These are phyloP conservation scores for Lutraria rhynchaena DNA, from an alignment of 1,140 invertebrate species.

Conservation along the genomic window DNA sequence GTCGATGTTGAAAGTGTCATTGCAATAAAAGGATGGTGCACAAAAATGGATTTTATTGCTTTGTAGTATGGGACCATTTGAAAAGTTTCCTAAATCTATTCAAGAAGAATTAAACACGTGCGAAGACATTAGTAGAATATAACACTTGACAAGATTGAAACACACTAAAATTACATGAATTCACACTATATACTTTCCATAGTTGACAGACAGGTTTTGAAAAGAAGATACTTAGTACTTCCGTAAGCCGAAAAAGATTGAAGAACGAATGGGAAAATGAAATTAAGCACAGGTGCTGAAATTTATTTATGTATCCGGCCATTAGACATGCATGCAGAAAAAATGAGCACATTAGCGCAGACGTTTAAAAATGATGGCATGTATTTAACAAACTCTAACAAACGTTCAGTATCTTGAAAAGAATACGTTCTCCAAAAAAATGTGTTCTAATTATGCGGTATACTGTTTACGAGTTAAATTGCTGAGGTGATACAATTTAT, in stretches of 20 bases:
- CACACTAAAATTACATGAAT: slow-evolving; percentile 33
- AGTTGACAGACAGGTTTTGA: slow-evolving; percentile 27
- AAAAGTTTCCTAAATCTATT: slow-evolving; percentile 23
- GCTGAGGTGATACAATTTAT: too few species aligned
- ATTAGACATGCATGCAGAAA: neutral
- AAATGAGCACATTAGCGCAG: too few species aligned
- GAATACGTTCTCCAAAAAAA: too few species aligned
- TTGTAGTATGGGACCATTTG: neutral
- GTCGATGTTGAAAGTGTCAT: slow-evolving; percentile 45
- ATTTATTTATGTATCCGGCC: slow-evolving; percentile 33
- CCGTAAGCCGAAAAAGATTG: slow-evolving; percentile 30
- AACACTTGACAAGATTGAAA: slow-evolving; percentile 23
- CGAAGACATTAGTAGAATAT: slow-evolving; percentile 15
- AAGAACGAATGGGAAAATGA: neutral
- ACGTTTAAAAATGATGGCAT: too few species aligned
- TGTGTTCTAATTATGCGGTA: too few species aligned
- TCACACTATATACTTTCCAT: slow-evolving; percentile 26
- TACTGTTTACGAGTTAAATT: too few species aligned
- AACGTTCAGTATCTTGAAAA: too few species aligned
- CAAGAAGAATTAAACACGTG: slow-evolving; percentile 41
- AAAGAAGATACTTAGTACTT: slow-evolving; percentile 19
- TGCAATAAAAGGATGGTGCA: slow-evolving; percentile 28
- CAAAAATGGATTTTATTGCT: slow-evolving; percentile 45
- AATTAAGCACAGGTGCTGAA: slow-evolving; percentile 35
- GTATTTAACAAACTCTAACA: too few species aligned